Evolutionary conservation across 2,797 vertebrate species (phyloP).

Genomic region (Lagorchestes hirsutus): DNA sequence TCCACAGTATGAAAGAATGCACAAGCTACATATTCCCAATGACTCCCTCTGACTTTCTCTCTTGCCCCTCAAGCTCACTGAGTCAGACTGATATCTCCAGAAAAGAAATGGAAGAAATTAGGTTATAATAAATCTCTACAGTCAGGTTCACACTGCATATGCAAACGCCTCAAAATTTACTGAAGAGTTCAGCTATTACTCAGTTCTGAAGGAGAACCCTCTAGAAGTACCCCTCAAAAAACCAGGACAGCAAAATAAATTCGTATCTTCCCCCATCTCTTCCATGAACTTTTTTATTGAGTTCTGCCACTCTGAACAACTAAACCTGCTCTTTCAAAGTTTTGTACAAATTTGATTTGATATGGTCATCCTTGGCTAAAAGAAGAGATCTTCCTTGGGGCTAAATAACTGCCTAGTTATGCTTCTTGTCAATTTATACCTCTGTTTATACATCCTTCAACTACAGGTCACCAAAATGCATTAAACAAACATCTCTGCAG

Average conservation of each 20-base stretch:
- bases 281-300: not conserved
- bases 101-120: not conserved
- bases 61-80: not conserved
- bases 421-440: not conserved
- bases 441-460: not conserved
- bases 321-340: not conserved
- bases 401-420: not conserved
- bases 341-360: not conserved
- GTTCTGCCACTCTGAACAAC: slow-evolving; percentile 11
- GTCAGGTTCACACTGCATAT: too few species aligned
- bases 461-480: slow-evolving; percentile 40
- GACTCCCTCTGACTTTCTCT: not conserved
- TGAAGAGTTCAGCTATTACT: not conserved
- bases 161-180: not conserved
- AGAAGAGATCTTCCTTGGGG: not conserved
- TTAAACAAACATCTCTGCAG: slow-evolving; percentile 40
- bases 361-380: not conserved
- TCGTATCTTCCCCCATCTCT: not conserved
- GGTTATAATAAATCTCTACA: slow-evolving; percentile 1
- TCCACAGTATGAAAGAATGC: not conserved
- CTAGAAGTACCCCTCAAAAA: not conserved
- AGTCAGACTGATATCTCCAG: not conserved
- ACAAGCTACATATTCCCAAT: not conserved
- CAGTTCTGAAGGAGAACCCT: not conserved
- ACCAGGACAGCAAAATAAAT: not conserved